Base-by-base conservation (phyloP, 2,888 invertebrate genomes). In the Bombylius discolor region DNA sequence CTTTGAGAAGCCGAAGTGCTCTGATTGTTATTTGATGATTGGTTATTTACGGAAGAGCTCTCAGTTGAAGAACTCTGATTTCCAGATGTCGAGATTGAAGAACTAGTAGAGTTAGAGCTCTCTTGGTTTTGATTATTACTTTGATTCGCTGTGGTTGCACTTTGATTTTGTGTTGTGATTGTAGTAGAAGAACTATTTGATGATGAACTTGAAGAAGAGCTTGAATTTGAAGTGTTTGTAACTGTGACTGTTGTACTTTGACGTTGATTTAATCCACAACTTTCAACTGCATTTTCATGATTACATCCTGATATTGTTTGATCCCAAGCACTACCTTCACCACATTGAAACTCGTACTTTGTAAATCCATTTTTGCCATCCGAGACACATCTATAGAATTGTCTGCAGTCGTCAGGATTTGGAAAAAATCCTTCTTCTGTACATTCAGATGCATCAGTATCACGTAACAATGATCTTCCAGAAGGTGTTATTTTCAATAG, bases 291-390 rank as follows among this genome's bases (percentile, higher is more conserved):
- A 66, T 85, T 80, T 51, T 79, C 77, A 68, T 88, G 81, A 70
- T 89, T 88, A 69, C 89, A 90, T 51, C 83, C 79, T 67, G 80
- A 76, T 57, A 81, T 72, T 53, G 77, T 73, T 56, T 81, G 78
- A 72, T 87, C 87, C 88, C 89, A 89, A 42, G 85, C 82, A 6
- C 89, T 89, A 52, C 87, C 87, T 55, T 82, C 79, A 5, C 82
- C 84, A 69, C 89, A 89, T 13, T 75, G 75, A 68, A 86, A 89
- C 59, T 86, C 83, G 67, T 84, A 83, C 70, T 79, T 82, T 50
- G 73, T 81, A 63, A 76, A 85, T 5, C 77, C 76, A 58, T 79
- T 80, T 36, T 77, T 73, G 1, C 80, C 81, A 65, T 80, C 78
- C 57, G 77, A 75, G 32, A 87, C 86, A 70, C 89, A 89, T 62